Evolutionary conservation across 37 sponge, comb jelly and placozoan species (phyloP), one percentile per base, ranked within the genome.

Genomic region (Bolinopsis microptera): DNA sequence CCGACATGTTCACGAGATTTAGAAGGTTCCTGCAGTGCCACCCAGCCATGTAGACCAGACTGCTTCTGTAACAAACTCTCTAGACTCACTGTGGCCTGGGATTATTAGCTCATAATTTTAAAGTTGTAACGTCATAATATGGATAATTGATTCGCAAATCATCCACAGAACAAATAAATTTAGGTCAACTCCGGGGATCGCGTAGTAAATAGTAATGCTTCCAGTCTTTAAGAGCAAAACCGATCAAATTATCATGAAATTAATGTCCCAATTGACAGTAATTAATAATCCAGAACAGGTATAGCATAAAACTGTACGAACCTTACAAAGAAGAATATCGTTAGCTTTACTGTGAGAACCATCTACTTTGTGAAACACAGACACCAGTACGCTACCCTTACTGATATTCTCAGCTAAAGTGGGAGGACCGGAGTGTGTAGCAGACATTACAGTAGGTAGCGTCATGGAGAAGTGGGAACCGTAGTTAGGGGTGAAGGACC

Each of bases 381-480:
- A 86, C 3, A 86, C 48, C n/a, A 86, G 41, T 30, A 86, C 9
- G 30, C 36, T 39, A 0, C 90, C 90, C n/a, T 38, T 86, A 38
- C 90, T 86, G 90, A 86, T 39, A 23, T 86, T 86, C 61, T 86
- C 90, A 28, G 90, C 90, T 26, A 86, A 24, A 25, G 90, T 33
- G 36, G 90, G 90, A 22, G 90, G 90, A 26, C 90, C 90, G 8
- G 61, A 41, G 61, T 86, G 90, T n/a, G 90, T n/a, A 28, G 41
- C 3, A 27, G 90, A 86, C 90, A 86, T 86, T 27, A 86, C 90
- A 21, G 90, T 86, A 2, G 90, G 90, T 0, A 86, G 90, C n/a
- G 90, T 86, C 41, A 86, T 35, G 18, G 90, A 86, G 61, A 86
- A 86, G 61, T 86, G 90, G 0, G 90, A 38, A 3, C 90, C 90